Percentiles rank a stretch among this genome's conserved stretches.
These are phyloP conservation scores for Cherax quadricarinatus DNA, from an alignment of 1,140 invertebrate species.

Conservation along the genomic window DNA sequence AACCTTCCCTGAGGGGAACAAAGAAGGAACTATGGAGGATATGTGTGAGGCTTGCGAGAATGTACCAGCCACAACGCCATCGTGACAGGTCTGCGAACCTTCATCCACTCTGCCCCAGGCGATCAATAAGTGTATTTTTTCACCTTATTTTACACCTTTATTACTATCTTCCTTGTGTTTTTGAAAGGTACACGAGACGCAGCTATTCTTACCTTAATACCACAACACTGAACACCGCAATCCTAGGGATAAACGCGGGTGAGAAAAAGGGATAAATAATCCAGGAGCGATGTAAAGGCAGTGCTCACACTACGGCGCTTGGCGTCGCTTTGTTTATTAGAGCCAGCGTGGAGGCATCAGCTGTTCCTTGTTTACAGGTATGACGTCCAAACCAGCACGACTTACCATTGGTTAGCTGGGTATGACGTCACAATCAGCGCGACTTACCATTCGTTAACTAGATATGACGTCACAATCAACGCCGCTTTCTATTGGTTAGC, in stretches of 20 bases:
- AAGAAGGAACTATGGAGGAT: neutral
- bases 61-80: constrained; percentile 17
- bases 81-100: constrained; percentile 30
- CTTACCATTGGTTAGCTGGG: constrained; percentile 45
- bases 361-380: constrained; percentile 70
- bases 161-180: neutral
- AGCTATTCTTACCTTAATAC: neutral
- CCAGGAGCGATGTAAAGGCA: neutral
- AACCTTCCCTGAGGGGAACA: too few relatives aligned
- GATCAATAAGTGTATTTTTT: constrained; percentile 55
- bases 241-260: neutral
- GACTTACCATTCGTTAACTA: neutral
- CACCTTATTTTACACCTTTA: neutral
- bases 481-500: constrained; percentile 22
- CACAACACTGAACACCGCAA: neutral
- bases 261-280: constrained; percentile 6
- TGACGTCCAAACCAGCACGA: constrained; percentile 39
- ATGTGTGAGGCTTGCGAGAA: neutral
- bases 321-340: constrained; percentile 56
- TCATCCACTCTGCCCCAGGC: constrained; percentile 34
- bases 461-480: constrained; percentile 57
- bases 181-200: neutral
- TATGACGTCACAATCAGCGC: constrained; percentile 47
- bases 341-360: constrained; percentile 68
- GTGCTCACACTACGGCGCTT: neutral